Evolutionary conservation across 2,113 vertebrate genomes (phyloP), one percentile per base, ranked within the genome.

Genomic region (Ornithorhynchus anatinus): DNA sequence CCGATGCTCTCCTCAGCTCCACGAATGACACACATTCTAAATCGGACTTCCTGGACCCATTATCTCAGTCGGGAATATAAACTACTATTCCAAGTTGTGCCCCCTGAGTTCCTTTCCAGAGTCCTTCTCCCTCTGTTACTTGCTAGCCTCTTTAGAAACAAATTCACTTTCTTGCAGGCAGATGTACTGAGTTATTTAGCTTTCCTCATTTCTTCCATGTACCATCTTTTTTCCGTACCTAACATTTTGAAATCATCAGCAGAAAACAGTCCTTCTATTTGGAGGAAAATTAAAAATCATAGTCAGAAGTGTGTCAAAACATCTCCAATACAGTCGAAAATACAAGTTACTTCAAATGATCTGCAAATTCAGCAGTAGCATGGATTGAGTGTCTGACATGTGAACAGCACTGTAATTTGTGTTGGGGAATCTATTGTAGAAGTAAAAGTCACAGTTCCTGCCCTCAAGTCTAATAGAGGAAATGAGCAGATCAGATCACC

Each of bases 291-390:
- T 66, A 71, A 82, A 91, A 87, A 87, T 61, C 47, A 67, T 31
- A 84, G 75, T 90, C 84, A 86, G 71, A 86, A 84, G 87, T 92
- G 90, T 81, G 85, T 88, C 82, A 91, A 92, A 92, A 89, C 77
- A 84, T 83, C 86, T 87, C 79, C 92, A 93, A 92, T 92, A 92
- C 82, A 91, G 84, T 92, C 89, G 89, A 92, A 91, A 90, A 92
- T 92, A 92, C 84, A 89, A 92, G 91, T 93, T 88, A 89, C 88
- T 90, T 77, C 85, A 93, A 92, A 92, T 92, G 87, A 92, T 89
- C 87, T 91, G 86, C 82, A 83, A 91, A 91, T 86, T 90, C n/a
- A n/a, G n/a, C n/a, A n/a, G n/a, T n/a, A n/a, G n/a, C n/a, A n/a
- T n/a, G n/a, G n/a, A n/a, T n/a, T n/a, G n/a, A n/a, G n/a, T n/a